A percentile compares a stretch with the other conserved stretches of the same genome.
Evolutionary conservation across 1,140 invertebrate genomes (phyloP).

Genomic region (Diorhabda elongata): DNA sequence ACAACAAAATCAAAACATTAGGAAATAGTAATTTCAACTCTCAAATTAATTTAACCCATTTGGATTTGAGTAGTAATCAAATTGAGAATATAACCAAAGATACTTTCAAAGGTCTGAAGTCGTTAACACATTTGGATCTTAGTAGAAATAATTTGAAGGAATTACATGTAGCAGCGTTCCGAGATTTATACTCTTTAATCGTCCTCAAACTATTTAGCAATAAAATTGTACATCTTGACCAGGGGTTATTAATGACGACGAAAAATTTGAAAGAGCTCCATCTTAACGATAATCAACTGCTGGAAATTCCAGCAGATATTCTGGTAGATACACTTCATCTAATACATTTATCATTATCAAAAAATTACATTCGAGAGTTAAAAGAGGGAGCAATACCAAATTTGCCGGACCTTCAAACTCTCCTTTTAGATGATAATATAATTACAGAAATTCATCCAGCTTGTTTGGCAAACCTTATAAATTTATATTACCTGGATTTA

Average conservation of each 20-base stretch:
- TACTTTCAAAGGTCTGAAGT: constrained; percentile 68
- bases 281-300: constrained; percentile 71
- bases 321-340: constrained; percentile 61
- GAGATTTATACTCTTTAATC: constrained; percentile 65
- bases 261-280: constrained; percentile 63
- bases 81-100: constrained; percentile 67
- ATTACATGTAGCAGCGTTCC: constrained; percentile 67
- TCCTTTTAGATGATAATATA: constrained; percentile 68
- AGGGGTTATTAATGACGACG: constrained; percentile 66
- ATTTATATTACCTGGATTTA: constrained; percentile 68
- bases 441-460: constrained; percentile 63
- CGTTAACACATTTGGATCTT: constrained; percentile 65
- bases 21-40: constrained; percentile 75
- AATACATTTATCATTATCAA: constrained; percentile 64
- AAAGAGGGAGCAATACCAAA: constrained; percentile 63
- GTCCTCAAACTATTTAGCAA: constrained; percentile 74
- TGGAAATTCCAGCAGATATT: constrained; percentile 67
- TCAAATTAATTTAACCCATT: constrained; percentile 62
- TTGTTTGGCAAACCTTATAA: constrained; percentile 64
- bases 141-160: constrained; percentile 72
- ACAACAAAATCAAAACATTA: constrained; percentile 72
- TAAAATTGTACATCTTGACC: constrained; percentile 64
- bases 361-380: constrained; percentile 68
- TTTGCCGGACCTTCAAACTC: constrained; percentile 59
- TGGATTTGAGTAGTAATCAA: constrained; percentile 74